These are phyloP conservation scores for Elachura formosa DNA, from an alignment of 2,113 vertebrate genomes.

Conservation along the genomic window DNA sequence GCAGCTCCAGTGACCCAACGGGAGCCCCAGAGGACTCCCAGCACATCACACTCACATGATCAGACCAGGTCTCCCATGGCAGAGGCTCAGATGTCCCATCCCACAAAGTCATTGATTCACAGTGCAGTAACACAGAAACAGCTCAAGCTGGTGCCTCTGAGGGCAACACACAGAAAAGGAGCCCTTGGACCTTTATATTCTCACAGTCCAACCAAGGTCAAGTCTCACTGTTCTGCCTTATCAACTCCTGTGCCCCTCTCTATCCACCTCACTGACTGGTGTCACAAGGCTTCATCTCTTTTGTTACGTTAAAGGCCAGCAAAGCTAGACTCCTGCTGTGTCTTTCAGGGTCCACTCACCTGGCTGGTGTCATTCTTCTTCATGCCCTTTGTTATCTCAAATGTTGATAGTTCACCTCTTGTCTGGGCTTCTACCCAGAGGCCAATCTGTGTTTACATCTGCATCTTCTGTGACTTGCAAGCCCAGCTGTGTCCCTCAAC, in stretches of 20 bases:
- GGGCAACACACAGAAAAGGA: background rate
- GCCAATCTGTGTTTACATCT: background rate
- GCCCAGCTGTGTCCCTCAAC: background rate
- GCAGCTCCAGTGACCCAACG: background rate
- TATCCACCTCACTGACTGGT: background rate
- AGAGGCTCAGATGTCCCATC: background rate
- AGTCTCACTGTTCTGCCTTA: background rate
- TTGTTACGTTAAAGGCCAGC: background rate
- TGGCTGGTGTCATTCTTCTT: background rate
- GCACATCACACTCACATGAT: background rate
- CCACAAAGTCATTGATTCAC: background rate
- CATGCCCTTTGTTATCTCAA: background rate
- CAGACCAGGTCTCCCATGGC: background rate
- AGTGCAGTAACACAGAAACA: background rate
- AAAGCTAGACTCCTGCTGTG: background rate
- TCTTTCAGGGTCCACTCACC: background rate
- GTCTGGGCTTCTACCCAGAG: background rate
- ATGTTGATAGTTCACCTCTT: fast-evolving
- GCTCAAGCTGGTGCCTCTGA: fast-evolving
- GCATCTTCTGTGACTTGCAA: background rate
- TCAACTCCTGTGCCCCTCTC: fast-evolving
- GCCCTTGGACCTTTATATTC: background rate
- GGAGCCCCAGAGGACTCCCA: background rate
- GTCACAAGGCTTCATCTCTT: background rate
- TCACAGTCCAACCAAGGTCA: background rate